Conservation (phyloP, 2,797 vertebrate genomes). For the Novumbra hubbsi region DNA sequence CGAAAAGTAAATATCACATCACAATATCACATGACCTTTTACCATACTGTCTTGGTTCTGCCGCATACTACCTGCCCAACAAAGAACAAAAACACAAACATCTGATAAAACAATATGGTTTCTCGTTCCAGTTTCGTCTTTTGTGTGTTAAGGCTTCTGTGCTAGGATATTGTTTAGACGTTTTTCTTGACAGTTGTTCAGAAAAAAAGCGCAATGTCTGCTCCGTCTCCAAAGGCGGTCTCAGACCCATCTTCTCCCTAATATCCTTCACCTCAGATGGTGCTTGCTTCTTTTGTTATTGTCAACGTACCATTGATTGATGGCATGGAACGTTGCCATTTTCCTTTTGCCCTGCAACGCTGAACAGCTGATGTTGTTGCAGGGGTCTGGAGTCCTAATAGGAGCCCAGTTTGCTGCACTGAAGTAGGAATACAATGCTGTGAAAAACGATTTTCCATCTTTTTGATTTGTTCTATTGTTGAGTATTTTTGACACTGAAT, state of each 20-base stretch:
- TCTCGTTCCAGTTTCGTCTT: background rate
- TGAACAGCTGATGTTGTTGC: background rate
- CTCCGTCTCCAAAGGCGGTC: background rate
- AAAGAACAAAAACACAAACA: background rate
- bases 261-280: slow-evolving; percentile 2
- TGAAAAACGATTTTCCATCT: too few species aligned
- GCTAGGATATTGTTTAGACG: background rate
- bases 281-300: background rate
- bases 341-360: background rate
- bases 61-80: background rate
- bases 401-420: background rate
- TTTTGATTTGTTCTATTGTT: too few species aligned
- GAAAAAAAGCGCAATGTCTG: background rate
- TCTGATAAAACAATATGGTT: background rate
- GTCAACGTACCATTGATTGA: background rate
- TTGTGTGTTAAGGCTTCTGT: background rate
- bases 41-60: background rate
- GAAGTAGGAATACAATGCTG: background rate
- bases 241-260: background rate
- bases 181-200: background rate
- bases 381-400: background rate
- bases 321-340: background rate
- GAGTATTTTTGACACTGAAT: too few species aligned
- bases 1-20: too few species aligned
- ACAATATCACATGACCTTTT: too few species aligned